Base-by-base conservation (phyloP, 2,888 invertebrate genomes). In the Patella caerulea region DNA sequence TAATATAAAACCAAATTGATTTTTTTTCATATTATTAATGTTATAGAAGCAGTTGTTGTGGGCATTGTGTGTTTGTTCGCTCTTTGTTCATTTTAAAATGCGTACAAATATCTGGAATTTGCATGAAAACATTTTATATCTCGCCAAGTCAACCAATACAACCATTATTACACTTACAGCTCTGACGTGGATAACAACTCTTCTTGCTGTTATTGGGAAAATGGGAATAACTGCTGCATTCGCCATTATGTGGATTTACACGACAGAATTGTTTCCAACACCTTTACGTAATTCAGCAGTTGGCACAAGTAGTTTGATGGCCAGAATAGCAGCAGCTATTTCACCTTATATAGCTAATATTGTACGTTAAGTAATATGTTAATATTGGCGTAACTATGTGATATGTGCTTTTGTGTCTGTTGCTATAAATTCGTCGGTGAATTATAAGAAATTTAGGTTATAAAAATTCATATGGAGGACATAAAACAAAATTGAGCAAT, bases 231-330 rank as follows among this genome's bases (percentile, higher is more conserved):
- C 65, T 12, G 65, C 65, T 3, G 65, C 65, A 65, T 65, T 65
- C 24, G 65, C 65, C 19, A 65, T 65, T 4, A 65, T 65, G 24
- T 65, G 65, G 65, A 65, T 65, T 15, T 65, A 65, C 24, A 65
- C 65, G 14, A 12, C 65, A 65, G 65, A 65, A 65, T 65, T 65
- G 15, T 65, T 24, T 14, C 65, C 65, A 12, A 65, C 65, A 12
- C 12, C 24, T 65, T 19, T 65, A 9, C 19, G 65, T 11, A 65
- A 65, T 19, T 65, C 65, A 19, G 65, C 19, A 12, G 65, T 65
- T 24, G 65, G 65, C 12, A 24, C 65, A 14, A 65, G 65, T 65
- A 65, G 24, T 65, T 24, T 65, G 65, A 65, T 65, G 65, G 65
- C 65, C 3, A 65, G 65, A 19, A 65, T 65, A 24, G 65, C 65